These are phyloP conservation scores for Parauchenoglanis ngamensis DNA, from an alignment of 2,797 vertebrate species.

Conservation along the genomic window DNA sequence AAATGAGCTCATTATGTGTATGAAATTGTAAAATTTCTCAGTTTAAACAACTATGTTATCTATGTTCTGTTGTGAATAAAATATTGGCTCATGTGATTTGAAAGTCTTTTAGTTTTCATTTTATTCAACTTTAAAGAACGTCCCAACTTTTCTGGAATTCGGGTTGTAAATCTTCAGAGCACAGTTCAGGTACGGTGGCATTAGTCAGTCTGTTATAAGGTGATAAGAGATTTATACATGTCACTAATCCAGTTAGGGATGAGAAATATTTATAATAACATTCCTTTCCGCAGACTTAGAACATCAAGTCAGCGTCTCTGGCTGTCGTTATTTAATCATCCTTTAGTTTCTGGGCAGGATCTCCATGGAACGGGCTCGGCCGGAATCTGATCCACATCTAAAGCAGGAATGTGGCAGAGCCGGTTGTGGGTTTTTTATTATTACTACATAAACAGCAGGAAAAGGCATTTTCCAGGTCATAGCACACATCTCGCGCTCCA, in stretches of 20 bases:
- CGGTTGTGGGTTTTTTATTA: slow-evolving; percentile 54
- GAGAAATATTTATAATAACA: neutral
- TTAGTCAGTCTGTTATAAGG: too few relatives aligned
- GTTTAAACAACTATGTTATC: too few relatives aligned
- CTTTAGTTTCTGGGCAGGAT: slow-evolving; percentile 33
- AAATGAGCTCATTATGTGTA: too few relatives aligned
- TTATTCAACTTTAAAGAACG: too few relatives aligned
- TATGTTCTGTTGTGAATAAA: too few relatives aligned
- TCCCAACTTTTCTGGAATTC: too few relatives aligned
- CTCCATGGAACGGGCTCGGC: slow-evolving; percentile 35
- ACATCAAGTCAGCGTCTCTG: neutral
- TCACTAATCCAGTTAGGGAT: neutral
- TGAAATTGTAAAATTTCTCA: too few relatives aligned
- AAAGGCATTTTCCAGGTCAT: slow-evolving; percentile 34
- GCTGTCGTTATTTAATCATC: neutral
- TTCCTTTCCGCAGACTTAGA: neutral
- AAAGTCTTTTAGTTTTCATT: too few relatives aligned
- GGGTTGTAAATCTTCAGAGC: too few relatives aligned
- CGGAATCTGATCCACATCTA: slow-evolving; percentile 37
- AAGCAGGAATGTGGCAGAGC: slow-evolving; percentile 68
- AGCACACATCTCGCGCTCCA: neutral
- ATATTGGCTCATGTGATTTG: too few relatives aligned
- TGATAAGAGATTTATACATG: neutral
- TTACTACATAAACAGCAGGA: slow-evolving; percentile 53
- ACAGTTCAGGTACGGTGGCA: too few relatives aligned